These are phyloP conservation scores for Holothuria leucospilota DNA, from an alignment of 53 echinoderm and acorn worm genomes.

Conservation along the genomic window DNA sequence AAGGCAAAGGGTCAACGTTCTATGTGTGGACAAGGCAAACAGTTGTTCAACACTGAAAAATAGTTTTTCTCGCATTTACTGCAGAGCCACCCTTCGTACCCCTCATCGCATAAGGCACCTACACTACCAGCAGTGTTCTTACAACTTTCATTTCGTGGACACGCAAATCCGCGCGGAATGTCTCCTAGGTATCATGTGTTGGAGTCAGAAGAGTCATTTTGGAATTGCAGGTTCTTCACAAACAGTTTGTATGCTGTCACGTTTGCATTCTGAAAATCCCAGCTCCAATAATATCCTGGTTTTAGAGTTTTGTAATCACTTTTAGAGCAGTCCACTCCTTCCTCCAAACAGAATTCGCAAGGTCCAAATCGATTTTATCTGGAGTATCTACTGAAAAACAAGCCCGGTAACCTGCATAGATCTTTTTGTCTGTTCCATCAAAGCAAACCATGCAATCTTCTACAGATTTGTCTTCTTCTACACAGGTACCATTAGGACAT, in stretches of 20 bases:
- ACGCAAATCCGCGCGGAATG: not conserved
- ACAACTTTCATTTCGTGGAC: constrained; percentile 14
- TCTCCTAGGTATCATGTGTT: not conserved
- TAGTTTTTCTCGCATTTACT: not conserved
- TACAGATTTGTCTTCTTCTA: not conserved
- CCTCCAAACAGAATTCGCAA: not conserved
- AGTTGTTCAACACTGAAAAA: constrained; percentile 11
- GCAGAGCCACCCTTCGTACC: constrained; percentile 42
- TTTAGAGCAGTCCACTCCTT: not conserved
- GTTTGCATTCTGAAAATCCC: constrained; percentile 5
- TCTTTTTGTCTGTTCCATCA: constrained; percentile 17
- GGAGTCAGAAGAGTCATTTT: not conserved
- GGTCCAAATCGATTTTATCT: constrained; percentile 17
- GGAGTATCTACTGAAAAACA: not conserved
- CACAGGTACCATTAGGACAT: constrained; percentile 26
- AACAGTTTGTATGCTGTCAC: constrained; percentile 14
- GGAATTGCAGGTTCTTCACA: not conserved
- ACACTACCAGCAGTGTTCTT: not conserved
- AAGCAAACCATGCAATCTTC: constrained; percentile 24
- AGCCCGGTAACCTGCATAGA: not conserved
- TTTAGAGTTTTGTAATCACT: not conserved
- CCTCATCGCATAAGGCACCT: not conserved
- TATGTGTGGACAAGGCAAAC: not conserved
- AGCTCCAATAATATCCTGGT: constrained; percentile 16
- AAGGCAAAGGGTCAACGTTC: not conserved